Conservation (phyloP, 2,113 vertebrate species). For the Eulemur macaco region DNA sequence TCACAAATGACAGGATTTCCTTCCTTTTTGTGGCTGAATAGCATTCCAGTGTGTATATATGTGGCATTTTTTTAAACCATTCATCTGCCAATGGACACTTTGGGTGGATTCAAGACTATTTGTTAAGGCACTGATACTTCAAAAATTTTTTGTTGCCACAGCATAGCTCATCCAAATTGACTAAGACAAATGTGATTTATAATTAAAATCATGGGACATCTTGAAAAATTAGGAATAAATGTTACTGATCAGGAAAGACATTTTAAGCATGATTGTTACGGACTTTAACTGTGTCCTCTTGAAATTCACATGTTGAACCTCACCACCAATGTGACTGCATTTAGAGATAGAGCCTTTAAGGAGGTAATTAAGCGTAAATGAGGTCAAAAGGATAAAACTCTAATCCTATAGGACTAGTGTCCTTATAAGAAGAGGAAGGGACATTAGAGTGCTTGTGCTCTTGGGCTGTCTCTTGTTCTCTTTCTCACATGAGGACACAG, state of each 20-base stretch:
- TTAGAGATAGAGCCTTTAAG: not conserved
- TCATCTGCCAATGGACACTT: not conserved
- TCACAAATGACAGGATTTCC: not conserved
- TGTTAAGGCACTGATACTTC: not conserved
- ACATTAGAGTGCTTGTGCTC: not conserved
- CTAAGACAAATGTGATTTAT: not conserved
- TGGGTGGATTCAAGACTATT: not conserved
- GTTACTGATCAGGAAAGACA: not conserved
- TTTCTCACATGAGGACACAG: not conserved
- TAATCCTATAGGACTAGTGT: not conserved
- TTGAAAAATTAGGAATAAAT: not conserved
- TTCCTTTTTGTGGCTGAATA: not conserved
- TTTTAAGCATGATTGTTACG: not conserved
- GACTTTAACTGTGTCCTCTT: not conserved
- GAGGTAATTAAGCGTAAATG: not conserved
- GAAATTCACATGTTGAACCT: not conserved
- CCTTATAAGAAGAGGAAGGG: not conserved
- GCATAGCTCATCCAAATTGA: not conserved
- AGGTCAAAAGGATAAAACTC: not conserved
- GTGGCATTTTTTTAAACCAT: not conserved
- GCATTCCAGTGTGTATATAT: not conserved
- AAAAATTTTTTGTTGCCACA: not conserved
- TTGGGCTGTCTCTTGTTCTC: not conserved
- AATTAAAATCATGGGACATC: not conserved
- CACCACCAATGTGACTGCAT: not conserved